Evolutionary conservation across 2,797 vertebrate genomes (phyloP).

Genomic region (Sciaenops ocellatus): DNA sequence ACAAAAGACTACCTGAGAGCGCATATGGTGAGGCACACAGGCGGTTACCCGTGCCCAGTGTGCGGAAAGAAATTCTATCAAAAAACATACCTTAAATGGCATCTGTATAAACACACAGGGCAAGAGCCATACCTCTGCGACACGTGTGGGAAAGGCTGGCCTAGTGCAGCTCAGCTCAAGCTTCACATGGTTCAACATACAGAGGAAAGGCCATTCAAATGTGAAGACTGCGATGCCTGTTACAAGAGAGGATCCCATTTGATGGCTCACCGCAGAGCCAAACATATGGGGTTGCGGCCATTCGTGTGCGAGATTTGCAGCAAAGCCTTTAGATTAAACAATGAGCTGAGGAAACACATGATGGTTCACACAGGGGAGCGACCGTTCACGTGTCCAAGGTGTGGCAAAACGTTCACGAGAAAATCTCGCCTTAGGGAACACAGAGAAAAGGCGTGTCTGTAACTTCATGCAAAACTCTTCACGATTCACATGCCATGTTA

Average conservation of each 20-base stretch:
- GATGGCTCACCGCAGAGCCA: conserved; percentile 32
- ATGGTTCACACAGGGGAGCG: conserved; percentile 46
- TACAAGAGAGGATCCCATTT: conserved; percentile 43
- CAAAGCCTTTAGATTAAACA: conserved; percentile 48
- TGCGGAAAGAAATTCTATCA: conserved; percentile 51
- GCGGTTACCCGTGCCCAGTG: conserved; percentile 33
- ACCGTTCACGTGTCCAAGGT: conserved; percentile 33
- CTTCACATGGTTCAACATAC: conserved; percentile 49
- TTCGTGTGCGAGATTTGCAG: conserved; percentile 50
- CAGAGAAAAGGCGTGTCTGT: conserved; percentile 35
- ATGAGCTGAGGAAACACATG: conserved; percentile 37
- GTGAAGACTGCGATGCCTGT: conserved; percentile 36
- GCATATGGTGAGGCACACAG: conserved; percentile 53
- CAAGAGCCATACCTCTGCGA: conserved; percentile 51
- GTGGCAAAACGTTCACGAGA: conserved; percentile 27
- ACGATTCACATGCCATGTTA: neutral
- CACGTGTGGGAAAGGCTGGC: conserved; percentile 53
- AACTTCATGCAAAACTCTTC: neutral
- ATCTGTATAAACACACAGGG: conserved; percentile 53
- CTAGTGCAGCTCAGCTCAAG: conserved; percentile 35
- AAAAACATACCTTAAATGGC: conserved; percentile 47
- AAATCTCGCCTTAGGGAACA: conserved; percentile 27
- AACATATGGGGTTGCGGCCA: conserved; percentile 21
- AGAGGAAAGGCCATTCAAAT: conserved; percentile 47
- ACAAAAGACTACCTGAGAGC: conserved; percentile 35